Base-by-base conservation (phyloP, 2,888 invertebrate genomes). In the Sphaeridia pumilis region DNA sequence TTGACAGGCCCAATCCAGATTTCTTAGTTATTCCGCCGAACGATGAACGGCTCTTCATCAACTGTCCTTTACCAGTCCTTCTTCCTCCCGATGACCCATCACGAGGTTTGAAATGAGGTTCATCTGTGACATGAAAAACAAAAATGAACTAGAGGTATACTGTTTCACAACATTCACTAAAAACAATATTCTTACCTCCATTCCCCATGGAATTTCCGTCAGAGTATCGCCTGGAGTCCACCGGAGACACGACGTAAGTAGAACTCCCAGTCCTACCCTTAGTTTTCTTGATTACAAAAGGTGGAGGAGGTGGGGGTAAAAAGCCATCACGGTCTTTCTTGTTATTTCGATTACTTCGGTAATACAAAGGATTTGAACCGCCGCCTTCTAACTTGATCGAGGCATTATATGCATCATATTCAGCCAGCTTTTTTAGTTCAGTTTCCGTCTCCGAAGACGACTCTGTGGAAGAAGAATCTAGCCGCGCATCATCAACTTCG, bases 221-320 rank as follows among this genome's bases (percentile, higher is more conserved):
- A n/a, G n/a, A n/a, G n/a, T n/a, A n/a, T n/a, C n/a, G n/a, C n/a
- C n/a, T n/a, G n/a, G n/a, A n/a, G n/a, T 38, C 20, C 12, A 38
- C 17, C 20, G 56, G 38, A 1, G 57, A 46, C 14, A 60, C 49
- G 2, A 60, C 47, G 41, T 58, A 60, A 21, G 60, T 60, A 17
- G 60, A 52, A n/a, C 53, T 41, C 20, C 57, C 60, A 21, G 58
- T 52, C 38, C 55, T 58, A 36, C 52, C 55, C 7, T 57, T 34
- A 7, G 60, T 54, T 44, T 57, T 26, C 44, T 58, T 27, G 36
- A 60, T 53, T 4, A 60, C 38, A 3, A 60, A 46, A 10, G 60
- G 58, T 14, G 60, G 58, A 1, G 58, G 58, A 12, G 60, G 60
- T n/a, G 60, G 60, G 12, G 60, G 60, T 14, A 58, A 35, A 46